These are phyloP conservation scores for Tenrec ecaudatus DNA, from an alignment of 2,113 vertebrate species.

Conservation along the genomic window DNA sequence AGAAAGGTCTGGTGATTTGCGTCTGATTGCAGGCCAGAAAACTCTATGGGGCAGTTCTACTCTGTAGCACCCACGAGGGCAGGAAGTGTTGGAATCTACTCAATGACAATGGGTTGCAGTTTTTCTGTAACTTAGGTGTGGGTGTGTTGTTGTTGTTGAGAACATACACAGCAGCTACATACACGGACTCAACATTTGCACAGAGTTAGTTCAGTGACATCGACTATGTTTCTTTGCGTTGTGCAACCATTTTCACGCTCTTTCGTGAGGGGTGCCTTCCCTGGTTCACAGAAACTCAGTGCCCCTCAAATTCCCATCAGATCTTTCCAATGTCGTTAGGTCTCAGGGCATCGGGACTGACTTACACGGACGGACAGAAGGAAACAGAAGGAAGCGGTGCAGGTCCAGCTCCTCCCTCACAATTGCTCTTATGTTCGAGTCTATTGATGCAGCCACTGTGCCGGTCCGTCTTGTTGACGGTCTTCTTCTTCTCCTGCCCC, in stretches of 20 bases:
- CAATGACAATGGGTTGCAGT: background rate
- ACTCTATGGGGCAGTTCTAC: background rate
- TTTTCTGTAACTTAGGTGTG: background rate
- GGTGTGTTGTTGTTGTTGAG: background rate
- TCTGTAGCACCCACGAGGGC: background rate
- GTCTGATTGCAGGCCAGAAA: background rate
- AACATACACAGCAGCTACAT: background rate
- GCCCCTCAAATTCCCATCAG: background rate
- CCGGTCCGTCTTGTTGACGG: too few relatives aligned
- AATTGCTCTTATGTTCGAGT: too few relatives aligned
- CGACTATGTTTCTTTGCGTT: background rate
- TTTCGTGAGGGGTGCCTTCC: background rate
- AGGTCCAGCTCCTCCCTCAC: too few relatives aligned
- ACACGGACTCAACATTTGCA: background rate
- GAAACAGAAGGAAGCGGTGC: too few relatives aligned
- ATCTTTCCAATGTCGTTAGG: background rate
- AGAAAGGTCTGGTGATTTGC: background rate
- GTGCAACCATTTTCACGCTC: background rate
- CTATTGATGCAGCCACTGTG: too few relatives aligned
- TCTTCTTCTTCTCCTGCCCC: too few relatives aligned
- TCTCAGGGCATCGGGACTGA: too few relatives aligned
- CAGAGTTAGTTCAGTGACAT: background rate
- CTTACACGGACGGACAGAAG: too few relatives aligned
- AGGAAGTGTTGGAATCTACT: background rate
- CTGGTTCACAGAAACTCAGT: background rate